Evolutionary conservation across 2,888 invertebrate species (phyloP), one percentile per base, ranked within the genome.

Genomic region (Adela reaumurella): DNA sequence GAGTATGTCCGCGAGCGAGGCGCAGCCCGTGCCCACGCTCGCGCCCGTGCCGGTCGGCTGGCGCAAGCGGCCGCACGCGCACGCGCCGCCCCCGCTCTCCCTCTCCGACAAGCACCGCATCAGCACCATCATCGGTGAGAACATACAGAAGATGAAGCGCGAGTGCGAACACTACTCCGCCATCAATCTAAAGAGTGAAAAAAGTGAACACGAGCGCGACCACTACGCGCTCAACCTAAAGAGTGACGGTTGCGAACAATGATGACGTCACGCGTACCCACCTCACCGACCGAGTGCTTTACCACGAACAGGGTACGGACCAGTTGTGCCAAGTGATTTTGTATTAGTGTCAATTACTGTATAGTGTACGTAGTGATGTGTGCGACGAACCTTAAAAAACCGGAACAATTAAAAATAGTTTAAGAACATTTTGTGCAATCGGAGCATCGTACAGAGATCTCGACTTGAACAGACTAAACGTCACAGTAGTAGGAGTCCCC

Each of bases 1-100:
- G 55, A 87, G 87, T 62, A 86, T 84, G 81, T 71, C 73, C 20
- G 63, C 78, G n/a, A 62, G 71, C 8, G 78, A 77, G 56, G 74
- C 78, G 1, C n/a, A n/a, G n/a, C n/a, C n/a, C n/a, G 77, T 76
- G 78, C 24, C 24, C 24, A 10, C 62, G 76, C 51, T 76, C 76
- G 56, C 68, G 35, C 11, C 35, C 11, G 77, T 28, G 70, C 73
- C 77, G 54, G 60, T 67, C 63, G 19, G 57, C 65, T 78, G 78
- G 78, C 62, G 76, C 51, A 77, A 78, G 56, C 68, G 35, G 35
- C 35, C 35, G 78, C 29, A 70, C 74, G 56, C 65, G 76, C 52
- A 57, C 68, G 51, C 19, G 70, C 77, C 55, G 60, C 57, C 65
- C 3, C 54, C 58, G 20, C 58, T 62, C 20, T 55, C 62, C 19